phyloP scores from a whole-genome alignment of 2,113 vertebrate genomes.

The Corapipo altera region DNA sequence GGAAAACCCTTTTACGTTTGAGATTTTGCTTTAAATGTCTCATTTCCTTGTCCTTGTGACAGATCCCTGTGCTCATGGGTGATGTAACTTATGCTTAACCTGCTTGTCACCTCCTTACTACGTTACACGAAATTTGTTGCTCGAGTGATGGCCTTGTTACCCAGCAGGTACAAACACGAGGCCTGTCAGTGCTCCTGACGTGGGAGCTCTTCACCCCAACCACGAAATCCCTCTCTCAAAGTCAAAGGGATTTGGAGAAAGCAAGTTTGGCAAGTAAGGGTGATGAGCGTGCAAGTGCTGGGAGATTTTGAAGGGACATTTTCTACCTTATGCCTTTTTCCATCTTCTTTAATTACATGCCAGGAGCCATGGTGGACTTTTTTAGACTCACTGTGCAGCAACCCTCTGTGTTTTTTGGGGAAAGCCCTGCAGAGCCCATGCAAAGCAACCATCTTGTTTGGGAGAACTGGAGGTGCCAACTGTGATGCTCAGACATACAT shows the following conservation, averaged over 20 bases:
- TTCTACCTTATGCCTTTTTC: background rate
- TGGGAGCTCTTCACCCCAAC: background rate
- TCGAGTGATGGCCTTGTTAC: background rate
- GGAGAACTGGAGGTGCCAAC: background rate
- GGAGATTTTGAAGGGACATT: background rate
- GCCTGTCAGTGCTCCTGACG: accelerated
- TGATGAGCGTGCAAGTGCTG: background rate
- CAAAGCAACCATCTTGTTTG: accelerated
- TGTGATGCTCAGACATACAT: background rate
- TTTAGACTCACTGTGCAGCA: background rate
- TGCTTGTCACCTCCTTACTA: background rate
- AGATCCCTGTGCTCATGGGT: background rate
- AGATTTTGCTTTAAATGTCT: background rate
- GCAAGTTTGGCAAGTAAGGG: background rate
- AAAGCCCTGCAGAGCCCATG: accelerated
- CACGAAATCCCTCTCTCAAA: accelerated
- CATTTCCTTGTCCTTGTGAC: slow-evolving; percentile 20
- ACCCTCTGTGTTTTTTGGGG: background rate
- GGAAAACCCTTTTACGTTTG: background rate
- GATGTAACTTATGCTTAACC: background rate
- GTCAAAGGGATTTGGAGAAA: background rate
- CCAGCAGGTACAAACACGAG: background rate
- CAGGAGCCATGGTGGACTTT: accelerated
- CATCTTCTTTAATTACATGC: background rate
- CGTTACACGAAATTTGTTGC: background rate